Base-by-base conservation (phyloP, 2,888 invertebrate genomes). In the Mythimna ferrago region DNA sequence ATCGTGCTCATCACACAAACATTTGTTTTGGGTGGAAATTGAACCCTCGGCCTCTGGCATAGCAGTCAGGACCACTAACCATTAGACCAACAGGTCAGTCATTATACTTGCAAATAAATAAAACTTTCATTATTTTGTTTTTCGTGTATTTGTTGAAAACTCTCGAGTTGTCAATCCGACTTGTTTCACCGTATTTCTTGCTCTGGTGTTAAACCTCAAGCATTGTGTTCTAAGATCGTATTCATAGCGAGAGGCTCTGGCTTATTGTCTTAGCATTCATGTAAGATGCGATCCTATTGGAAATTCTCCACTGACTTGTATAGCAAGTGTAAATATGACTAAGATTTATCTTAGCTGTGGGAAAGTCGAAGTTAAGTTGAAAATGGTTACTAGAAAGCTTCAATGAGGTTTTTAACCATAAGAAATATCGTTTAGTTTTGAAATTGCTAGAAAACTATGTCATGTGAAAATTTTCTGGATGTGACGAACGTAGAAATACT, bases 211-310 rank as follows among this genome's bases (percentile, higher is more conserved):
- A 48, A 53, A 71, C 41, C 61, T 58, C 66, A 35, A 61, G 60
- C 67, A 60, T 71, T 68, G 74, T 68, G 65, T 60, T 48, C 63
- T 53, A 64, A 60, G 66, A 70, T 71, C 70, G 74, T 74, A 74
- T 81, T 74, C 78, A 71, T 60, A 32, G 70, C 41, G 56, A 58
- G 69, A 72, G 76, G 76, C 63, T 75, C 71, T 69, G 76, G 71
- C 70, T 71, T 76, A 81, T 81, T 81, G 81, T 81, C 66, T 79
- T 79, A 82, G 51, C 54, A 70, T 82, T 68, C 74, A 66, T 76
- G 72, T 81, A 70, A 81, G 70, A 82, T 44, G 62, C 61, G 48
- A 78, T 69, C 60, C 66, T 66, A 54, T 66, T 67, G 61, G 60
- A 65, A 62, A 75, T 82, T 66, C 68, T 35, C 54, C n/a, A 7